Evolutionary conservation across 2,888 invertebrate genomes (phyloP), one percentile per base, ranked within the genome.

Genomic region (Agonopterix subpropinquella): DNA sequence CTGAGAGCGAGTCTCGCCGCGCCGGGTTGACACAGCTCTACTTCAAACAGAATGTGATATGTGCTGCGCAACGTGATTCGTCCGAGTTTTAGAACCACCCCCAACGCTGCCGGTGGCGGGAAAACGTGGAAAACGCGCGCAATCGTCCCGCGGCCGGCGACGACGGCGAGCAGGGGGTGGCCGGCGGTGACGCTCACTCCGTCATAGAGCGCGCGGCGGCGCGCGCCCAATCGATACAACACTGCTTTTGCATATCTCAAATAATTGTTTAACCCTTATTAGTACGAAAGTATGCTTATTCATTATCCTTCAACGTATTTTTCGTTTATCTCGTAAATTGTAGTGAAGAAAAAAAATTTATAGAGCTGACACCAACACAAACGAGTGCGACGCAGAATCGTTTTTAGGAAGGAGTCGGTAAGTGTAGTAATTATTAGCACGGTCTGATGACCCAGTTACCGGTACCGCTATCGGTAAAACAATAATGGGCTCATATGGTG

Each of bases 71-170:
- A 28, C 28, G 28, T 28, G 28, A 28, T 28, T 28, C 28, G 28
- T 28, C 28, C 28, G 53, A 68, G 68, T 70, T 70, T 61, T 50
- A 44, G 57, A 65, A 55, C 56, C 59, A 60, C 60, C 62, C 64
- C 65, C 53, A 55, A 53, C 50, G 50, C 49, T 48, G 52, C 47
- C 55, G 61, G 66, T 66, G 76, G 76, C 71, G 77, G 81, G 84
- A 85, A 87, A 85, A 66, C 57, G 72, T 60, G 81, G 84, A 84
- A 87, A 87, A 85, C 82, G 78, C 76, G 87, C 86, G 84, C 86
- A 84, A 61, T 48, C 58, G 65, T 61, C 55, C 54, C 55, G 62
- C 65, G 64, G 28, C 28, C 28, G 56, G 59, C 39, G 44, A 15
- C 64, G 28, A 5, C 28, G 56, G 59, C 39, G 44, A 15, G 4